These are phyloP conservation scores for Griposia aprilina DNA, from an alignment of 2,888 invertebrate genomes.

Conservation along the genomic window DNA sequence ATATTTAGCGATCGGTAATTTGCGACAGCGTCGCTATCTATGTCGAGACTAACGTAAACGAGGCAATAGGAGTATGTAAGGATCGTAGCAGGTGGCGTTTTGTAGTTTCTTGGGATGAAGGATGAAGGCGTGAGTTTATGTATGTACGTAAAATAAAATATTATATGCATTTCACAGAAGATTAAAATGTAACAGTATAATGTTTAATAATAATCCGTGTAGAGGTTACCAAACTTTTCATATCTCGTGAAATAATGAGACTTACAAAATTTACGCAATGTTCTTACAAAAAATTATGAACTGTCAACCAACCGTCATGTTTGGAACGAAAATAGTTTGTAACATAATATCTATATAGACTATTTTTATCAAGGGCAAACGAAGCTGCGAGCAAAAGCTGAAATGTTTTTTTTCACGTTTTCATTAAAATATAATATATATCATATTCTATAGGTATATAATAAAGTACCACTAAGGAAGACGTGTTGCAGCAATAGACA, in stretches of 20 bases:
- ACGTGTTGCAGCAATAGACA: conserved; percentile 2
- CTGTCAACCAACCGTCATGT: neutral
- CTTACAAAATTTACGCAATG: neutral
- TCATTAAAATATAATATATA: neutral
- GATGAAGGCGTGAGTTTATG: too few relatives aligned
- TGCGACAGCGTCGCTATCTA: too few relatives aligned
- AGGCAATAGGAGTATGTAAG: too few relatives aligned
- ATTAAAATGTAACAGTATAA: neutral
- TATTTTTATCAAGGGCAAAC: neutral
- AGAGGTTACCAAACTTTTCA: conserved; percentile 7
- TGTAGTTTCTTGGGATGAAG: too few relatives aligned
- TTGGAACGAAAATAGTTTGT: neutral
- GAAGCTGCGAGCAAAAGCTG: neutral
- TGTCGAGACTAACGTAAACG: too few relatives aligned
- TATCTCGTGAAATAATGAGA: neutral
- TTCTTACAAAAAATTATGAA: neutral
- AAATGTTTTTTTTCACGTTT: too few relatives aligned
- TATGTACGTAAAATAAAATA: too few relatives aligned
- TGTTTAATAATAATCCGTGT: conserved; percentile 6
- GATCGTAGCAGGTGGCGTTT: too few relatives aligned
- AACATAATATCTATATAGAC: neutral
- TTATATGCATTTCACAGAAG: neutral
- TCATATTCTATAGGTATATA: neutral
- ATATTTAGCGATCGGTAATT: too few relatives aligned
- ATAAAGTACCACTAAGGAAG: conserved; percentile 3